phyloP scores from a whole-genome alignment of 2,888 invertebrate species.

The Parnassius apollo region DNA sequence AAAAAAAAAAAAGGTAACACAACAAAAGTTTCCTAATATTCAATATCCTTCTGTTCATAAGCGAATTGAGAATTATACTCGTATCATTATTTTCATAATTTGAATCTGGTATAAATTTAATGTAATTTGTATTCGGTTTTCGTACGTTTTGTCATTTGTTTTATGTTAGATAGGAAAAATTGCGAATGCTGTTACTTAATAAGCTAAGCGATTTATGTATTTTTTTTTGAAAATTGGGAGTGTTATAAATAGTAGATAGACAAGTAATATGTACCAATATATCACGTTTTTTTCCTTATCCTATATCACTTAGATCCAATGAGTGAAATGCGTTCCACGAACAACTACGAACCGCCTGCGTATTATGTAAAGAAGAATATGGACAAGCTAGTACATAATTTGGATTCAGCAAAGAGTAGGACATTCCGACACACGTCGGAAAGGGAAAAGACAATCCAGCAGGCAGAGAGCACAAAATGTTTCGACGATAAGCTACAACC shows the following conservation, averaged over 20 bases:
- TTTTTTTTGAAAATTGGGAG: background rate
- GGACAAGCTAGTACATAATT: constrained; percentile 31
- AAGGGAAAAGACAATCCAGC: constrained; percentile 37
- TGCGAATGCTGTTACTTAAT: background rate
- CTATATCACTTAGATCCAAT: constrained; percentile 37
- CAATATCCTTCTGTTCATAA: too few relatives aligned
- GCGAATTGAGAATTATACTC: too few relatives aligned
- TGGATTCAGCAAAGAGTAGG: constrained; percentile 14
- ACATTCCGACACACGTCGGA: constrained; percentile 23
- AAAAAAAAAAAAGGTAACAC: too few relatives aligned
- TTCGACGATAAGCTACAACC: constrained; percentile 35
- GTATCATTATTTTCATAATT: too few relatives aligned
- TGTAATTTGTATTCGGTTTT: too few relatives aligned
- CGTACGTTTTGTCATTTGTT: too few relatives aligned
- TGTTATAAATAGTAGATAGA: too few relatives aligned
- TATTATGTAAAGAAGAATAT: constrained; percentile 50
- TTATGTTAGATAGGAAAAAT: too few relatives aligned
- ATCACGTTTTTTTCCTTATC: background rate
- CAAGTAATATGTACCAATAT: too few relatives aligned
- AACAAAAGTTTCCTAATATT: too few relatives aligned
- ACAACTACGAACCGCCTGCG: constrained; percentile 50
- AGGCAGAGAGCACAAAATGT: constrained; percentile 37
- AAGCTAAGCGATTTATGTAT: background rate
- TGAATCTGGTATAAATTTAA: too few relatives aligned
- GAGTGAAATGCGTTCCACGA: constrained; percentile 39